These are phyloP conservation scores for Opisthograptis luteolata DNA, from an alignment of 2,888 invertebrate species.

Conservation along the genomic window DNA sequence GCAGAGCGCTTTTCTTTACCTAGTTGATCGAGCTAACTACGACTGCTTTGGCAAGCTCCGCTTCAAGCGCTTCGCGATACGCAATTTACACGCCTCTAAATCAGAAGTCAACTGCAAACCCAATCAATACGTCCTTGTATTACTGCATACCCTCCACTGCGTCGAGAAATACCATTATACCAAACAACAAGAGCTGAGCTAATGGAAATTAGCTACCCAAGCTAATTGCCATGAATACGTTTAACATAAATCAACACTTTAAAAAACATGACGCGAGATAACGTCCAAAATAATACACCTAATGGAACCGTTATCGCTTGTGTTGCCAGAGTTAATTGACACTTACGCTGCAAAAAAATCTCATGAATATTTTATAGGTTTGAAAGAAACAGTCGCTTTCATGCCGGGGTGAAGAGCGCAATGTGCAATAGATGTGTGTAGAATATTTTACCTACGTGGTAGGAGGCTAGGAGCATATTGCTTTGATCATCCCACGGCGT, in stretches of 20 bases:
- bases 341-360: slow-evolving; percentile 26
- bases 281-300: slow-evolving; percentile 36
- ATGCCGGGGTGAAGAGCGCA: background rate
- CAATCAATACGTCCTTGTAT: too few species aligned
- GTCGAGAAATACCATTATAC: slow-evolving; percentile 44
- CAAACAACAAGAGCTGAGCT: slow-evolving; percentile 52
- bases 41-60: too few species aligned
- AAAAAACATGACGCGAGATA: slow-evolving; percentile 58
- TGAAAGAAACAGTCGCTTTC: slow-evolving; percentile 5
- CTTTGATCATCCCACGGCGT: too few species aligned
- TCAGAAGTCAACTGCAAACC: background rate
- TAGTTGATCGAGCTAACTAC: too few species aligned
- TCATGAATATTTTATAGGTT: slow-evolving; percentile 24
- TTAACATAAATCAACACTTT: slow-evolving; percentile 64
- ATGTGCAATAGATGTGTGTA: background rate
- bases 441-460: too few species aligned
- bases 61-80: too few species aligned
- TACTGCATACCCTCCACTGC: slow-evolving; percentile 24
- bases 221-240: slow-evolving; percentile 66
- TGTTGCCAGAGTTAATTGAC: slow-evolving; percentile 31
- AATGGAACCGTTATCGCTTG: slow-evolving; percentile 28
- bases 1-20: too few species aligned
- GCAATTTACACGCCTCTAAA: too few species aligned
- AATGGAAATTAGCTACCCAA: slow-evolving; percentile 61
- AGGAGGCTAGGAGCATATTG: too few species aligned